Base-by-base conservation (phyloP, 2,888 invertebrate species). In the Tuta absoluta region DNA sequence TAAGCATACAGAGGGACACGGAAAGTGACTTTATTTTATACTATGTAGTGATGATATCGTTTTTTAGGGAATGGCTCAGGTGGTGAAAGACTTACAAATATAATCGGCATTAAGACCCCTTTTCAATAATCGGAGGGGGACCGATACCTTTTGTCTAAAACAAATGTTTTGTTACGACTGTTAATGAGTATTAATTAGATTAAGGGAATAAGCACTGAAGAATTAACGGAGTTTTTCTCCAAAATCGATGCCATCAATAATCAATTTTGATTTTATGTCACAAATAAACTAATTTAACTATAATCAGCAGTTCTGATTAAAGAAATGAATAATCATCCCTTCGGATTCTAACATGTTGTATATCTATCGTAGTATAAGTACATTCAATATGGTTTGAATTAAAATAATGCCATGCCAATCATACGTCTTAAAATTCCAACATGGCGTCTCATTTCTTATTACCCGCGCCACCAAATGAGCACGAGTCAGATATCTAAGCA, bases 11-110 rank as follows among this genome's bases (percentile, higher is more conserved):
- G n/a, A n/a, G n/a, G n/a, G n/a, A n/a, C n/a, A n/a, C n/a, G n/a
- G n/a, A n/a, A n/a, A n/a, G n/a, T n/a, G n/a, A n/a, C n/a, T n/a
- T n/a, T n/a, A n/a, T n/a, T n/a, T n/a, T n/a, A n/a, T n/a, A n/a
- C n/a, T n/a, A n/a, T n/a, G n/a, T n/a, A n/a, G n/a, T n/a, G n/a
- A 33, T 33, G 4, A 10, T 33, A 8, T 33, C 33, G 2, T 28
- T 45, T 45, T 45, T 45, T 45, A 17, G 45, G 1, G 19, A 49
- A 83, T 80, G 81, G 79, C 84, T 86, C 88, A 89, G 88, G 88
- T 88, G 87, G 82, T 80, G 77, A 84, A 82, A 86, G 80, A 79
- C 84, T 86, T 86, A 86, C 85, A 86, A 85, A 87, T 87, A 88
- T 87, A 87, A 88, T 87, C 86, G 86, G 82, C 84, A 86, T 87